Conservation (phyloP, 1,140 invertebrate species). For the Venustaconcha ellipsiformis region DNA sequence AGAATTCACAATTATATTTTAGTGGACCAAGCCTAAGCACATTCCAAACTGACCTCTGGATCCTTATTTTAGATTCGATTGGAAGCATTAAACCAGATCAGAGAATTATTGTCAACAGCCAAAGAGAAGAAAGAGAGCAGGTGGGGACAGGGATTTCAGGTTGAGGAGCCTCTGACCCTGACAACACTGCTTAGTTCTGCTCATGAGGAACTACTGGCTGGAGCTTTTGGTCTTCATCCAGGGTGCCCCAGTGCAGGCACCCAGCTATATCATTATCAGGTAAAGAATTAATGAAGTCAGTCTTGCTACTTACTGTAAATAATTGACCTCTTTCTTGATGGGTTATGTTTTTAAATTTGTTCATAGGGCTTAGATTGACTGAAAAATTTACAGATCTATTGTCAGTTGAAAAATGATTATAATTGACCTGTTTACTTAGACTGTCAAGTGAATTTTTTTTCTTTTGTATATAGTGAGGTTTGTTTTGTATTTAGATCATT, state of each 20-base stretch:
- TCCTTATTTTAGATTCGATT: slow-evolving; percentile 67
- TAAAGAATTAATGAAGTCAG: no score
- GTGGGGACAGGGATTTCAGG: slow-evolving; percentile 25
- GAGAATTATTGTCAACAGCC: slow-evolving; percentile 68
- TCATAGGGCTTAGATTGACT: neutral
- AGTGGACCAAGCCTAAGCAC: no score
- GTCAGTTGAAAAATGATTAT: neutral
- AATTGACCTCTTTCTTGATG: no score
- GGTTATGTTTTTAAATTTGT: neutral
- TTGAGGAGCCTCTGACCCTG: slow-evolving; percentile 31
- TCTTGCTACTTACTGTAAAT: no score
- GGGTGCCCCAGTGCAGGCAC: slow-evolving; percentile 27
- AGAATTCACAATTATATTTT: no score
- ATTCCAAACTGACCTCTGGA: no score
- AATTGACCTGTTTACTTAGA: no score
- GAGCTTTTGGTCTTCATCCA: slow-evolving; percentile 73
- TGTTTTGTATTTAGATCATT: no score
- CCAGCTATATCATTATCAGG: slow-evolving; percentile 65
- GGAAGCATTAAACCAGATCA: slow-evolving; percentile 71
- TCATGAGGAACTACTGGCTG: slow-evolving; percentile 74
- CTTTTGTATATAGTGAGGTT: no score
- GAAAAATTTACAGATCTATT: neutral
- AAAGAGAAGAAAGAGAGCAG: slow-evolving; percentile 51
- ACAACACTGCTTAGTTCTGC: slow-evolving; percentile 68
- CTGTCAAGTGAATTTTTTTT: no score